Evolutionary conservation across 2,888 invertebrate species (phyloP).

Genomic region (Elgonia sp.): DNA sequence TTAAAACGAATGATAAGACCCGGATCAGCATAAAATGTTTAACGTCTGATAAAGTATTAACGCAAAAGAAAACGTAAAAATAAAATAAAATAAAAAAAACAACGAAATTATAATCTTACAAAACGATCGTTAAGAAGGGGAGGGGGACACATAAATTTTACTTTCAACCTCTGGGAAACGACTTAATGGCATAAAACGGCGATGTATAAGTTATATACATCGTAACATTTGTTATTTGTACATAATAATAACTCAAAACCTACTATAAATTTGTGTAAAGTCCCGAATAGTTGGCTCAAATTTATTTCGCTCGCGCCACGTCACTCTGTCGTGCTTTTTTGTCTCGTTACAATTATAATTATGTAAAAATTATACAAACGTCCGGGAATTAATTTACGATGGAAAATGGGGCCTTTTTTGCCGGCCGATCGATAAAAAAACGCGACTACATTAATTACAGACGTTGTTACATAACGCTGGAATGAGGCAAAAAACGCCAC

Average conservation of each 20-base stretch:
- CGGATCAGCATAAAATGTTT: slow-evolving; percentile 36
- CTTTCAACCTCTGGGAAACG: slow-evolving; percentile 66
- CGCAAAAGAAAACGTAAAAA: background rate
- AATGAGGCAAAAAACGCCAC: slow-evolving; percentile 39
- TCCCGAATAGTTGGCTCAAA: slow-evolving; percentile 48
- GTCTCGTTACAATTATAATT: slow-evolving; percentile 58
- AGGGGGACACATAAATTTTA: slow-evolving; percentile 57
- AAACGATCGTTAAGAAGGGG: slow-evolving; percentile 63
- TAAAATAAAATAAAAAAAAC: slow-evolving; percentile 14
- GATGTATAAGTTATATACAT: slow-evolving; percentile 59
- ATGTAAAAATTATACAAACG: slow-evolving; percentile 68
- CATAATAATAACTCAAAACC: slow-evolving; percentile 61
- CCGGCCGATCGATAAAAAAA: slow-evolving; percentile 39
- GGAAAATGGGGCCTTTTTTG: slow-evolving; percentile 66
- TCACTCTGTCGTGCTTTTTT: slow-evolving; percentile 4
- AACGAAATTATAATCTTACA: slow-evolving; percentile 66
- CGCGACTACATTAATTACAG: slow-evolving; percentile 67
- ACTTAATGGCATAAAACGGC: slow-evolving; percentile 56
- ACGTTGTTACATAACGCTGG: slow-evolving; percentile 60
- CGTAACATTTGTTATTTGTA: slow-evolving; percentile 69
- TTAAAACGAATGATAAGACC: too few relatives aligned
- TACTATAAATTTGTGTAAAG: slow-evolving; percentile 54
- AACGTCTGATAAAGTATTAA: slow-evolving; percentile 61
- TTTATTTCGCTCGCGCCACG: slow-evolving; percentile 30
- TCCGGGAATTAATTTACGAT: slow-evolving; percentile 60